A percentile compares a stretch with the other conserved stretches of the same genome.
Conservation (phyloP, 2,113 vertebrate species). For the Paraplagusia blochii region DNA sequence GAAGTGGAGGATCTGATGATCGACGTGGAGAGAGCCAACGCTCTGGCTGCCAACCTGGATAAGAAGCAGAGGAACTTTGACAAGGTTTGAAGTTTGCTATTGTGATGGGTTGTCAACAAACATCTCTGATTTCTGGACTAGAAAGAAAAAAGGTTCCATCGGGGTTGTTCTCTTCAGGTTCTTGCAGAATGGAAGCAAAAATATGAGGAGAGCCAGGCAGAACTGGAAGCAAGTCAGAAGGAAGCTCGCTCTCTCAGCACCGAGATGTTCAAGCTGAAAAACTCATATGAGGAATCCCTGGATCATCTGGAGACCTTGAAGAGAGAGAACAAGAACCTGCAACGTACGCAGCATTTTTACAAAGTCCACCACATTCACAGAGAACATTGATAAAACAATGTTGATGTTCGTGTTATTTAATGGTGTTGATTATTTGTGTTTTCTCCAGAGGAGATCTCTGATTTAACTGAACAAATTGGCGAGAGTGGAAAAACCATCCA, state of each 20-base stretch:
- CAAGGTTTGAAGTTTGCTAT: conserved; percentile 49
- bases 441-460: conserved; percentile 71
- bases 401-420: too few relatives aligned
- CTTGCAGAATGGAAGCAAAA: conserved; percentile 85
- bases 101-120: background rate
- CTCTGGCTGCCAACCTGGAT: conserved; percentile 70
- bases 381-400: too few relatives aligned
- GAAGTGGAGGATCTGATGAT: conserved; percentile 76
- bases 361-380: background rate
- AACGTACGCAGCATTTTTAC: conserved; percentile 57
- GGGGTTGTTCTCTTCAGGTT: conserved; percentile 59
- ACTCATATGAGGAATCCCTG: conserved; percentile 82
- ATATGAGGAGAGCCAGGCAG: conserved; percentile 78
- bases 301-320: conserved; percentile 84
- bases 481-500: conserved; percentile 75
- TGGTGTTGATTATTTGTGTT: background rate
- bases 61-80: conserved; percentile 78
- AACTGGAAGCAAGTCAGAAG: conserved; percentile 78
- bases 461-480: conserved; percentile 71
- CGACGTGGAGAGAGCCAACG: conserved; percentile 73
- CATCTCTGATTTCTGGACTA: background rate
- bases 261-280: conserved; percentile 85
- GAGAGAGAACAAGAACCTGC: conserved; percentile 80
- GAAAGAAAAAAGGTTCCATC: background rate
- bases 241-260: conserved; percentile 81